A percentile compares a stretch with the other conserved stretches of the same genome.
Conservation (phyloP, 2,113 vertebrate genomes). For the Heloderma charlesbogerti region DNA sequence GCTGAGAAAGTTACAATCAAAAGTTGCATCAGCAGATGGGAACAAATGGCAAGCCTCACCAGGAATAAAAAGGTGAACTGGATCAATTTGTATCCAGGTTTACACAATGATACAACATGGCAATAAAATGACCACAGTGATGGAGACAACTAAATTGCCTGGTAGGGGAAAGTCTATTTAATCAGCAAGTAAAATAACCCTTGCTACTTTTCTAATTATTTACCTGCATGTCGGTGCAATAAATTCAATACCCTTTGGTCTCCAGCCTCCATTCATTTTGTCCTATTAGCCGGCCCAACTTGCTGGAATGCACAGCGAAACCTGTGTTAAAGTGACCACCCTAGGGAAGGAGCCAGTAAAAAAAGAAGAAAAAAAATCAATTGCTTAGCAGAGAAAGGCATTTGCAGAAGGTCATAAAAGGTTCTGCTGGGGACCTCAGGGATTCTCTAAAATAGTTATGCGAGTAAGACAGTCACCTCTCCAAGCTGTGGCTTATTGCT, state of each 20-base stretch:
- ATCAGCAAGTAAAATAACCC: constrained; percentile 20
- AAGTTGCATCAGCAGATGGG: background rate
- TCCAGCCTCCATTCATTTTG: constrained; percentile 15
- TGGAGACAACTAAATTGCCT: background rate
- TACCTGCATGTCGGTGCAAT: background rate
- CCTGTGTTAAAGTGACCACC: background rate
- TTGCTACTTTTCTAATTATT: constrained; percentile 32
- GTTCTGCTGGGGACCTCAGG: background rate
- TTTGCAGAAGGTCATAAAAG: constrained; percentile 60
- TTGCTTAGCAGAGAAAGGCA: constrained; percentile 15
- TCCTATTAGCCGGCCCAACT: rapidly evolving
- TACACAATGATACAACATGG: constrained; percentile 5
- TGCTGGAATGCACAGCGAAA: constrained; percentile 14
- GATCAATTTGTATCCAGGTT: background rate
- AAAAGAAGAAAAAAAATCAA: constrained; percentile 21
- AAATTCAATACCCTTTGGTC: constrained; percentile 38
- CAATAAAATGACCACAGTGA: background rate
- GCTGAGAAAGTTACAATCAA: background rate
- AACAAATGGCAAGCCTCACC: constrained; percentile 1
- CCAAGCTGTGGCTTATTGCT: constrained; percentile 32
- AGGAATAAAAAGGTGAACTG: constrained; percentile 23
- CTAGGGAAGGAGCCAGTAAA: background rate
- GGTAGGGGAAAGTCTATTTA: background rate
- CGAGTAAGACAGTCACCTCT: constrained; percentile 33
- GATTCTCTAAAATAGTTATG: constrained; percentile 41